These are phyloP conservation scores for Philypnodon macrostomus DNA, from an alignment of 2,797 vertebrate genomes.

Conservation along the genomic window DNA sequence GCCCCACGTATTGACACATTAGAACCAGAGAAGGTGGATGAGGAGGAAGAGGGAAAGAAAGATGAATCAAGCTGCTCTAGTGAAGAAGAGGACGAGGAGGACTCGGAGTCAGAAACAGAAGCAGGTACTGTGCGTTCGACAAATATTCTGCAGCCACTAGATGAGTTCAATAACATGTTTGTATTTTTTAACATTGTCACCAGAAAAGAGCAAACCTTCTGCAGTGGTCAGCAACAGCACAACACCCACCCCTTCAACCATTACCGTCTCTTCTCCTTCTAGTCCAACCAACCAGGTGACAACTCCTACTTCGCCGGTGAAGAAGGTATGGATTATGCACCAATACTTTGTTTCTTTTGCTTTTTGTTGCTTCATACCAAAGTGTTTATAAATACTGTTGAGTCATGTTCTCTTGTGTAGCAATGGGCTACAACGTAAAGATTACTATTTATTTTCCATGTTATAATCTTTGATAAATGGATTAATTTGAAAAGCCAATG, in stretches of 20 bases:
- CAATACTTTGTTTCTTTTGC: too few species aligned
- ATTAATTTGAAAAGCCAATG: not conserved
- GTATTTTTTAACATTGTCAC: not conserved
- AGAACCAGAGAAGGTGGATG: slow-evolving; percentile 94
- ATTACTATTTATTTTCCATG: not conserved
- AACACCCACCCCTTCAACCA: slow-evolving; percentile 67
- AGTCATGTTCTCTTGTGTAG: not conserved
- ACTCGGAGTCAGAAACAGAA: slow-evolving; percentile 96
- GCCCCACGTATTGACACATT: slow-evolving; percentile 89
- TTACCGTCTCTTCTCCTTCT: slow-evolving; percentile 78
- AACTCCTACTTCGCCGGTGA: slow-evolving; percentile 87
- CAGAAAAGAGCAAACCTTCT: slow-evolving; percentile 89
- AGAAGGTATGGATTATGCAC: slow-evolving; percentile 82
- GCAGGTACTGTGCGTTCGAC: slow-evolving; percentile 78
- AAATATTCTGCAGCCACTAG: too few species aligned
- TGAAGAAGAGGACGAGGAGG: slow-evolving; percentile 97
- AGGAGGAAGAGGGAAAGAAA: slow-evolving; percentile 95
- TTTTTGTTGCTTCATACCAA: not conserved
- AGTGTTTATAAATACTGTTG: not conserved
- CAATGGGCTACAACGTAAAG: not conserved
- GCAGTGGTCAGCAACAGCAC: slow-evolving; percentile 82
- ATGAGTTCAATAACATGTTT: too few species aligned
- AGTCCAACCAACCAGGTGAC: slow-evolving; percentile 86
- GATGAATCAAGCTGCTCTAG: slow-evolving; percentile 99
- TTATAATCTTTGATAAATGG: not conserved